A percentile compares a stretch with the other conserved stretches of the same genome.
Conservation (phyloP, 2,888 invertebrate species). For the Microctonus hyperodae region DNA sequence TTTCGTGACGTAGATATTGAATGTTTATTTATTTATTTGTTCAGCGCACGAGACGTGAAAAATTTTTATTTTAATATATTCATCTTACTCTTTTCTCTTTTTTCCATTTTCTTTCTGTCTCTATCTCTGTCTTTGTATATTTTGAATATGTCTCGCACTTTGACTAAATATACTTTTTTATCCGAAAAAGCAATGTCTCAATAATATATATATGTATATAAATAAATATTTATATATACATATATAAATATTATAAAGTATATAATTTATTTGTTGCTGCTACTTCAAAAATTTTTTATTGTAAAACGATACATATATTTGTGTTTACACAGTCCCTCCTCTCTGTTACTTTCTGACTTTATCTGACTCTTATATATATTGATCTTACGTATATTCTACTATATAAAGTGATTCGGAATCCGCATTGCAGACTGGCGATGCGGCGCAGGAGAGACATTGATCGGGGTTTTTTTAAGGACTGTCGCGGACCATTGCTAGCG, state of each 20-base stretch:
- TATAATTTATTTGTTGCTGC: constrained; percentile 62
- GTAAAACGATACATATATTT: not conserved
- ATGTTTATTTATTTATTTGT: constrained; percentile 27
- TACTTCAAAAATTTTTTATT: constrained; percentile 58
- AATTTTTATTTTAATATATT: constrained; percentile 26
- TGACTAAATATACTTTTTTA: not conserved
- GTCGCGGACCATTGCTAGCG: constrained; percentile 57
- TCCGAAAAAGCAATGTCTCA: not conserved
- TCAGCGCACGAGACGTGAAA: constrained; percentile 47
- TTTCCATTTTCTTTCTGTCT: constrained; percentile 12
- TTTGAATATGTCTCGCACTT: not conserved
- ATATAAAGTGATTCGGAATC: constrained; percentile 5
- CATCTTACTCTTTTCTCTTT: constrained; percentile 26
- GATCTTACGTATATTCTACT: constrained; percentile 28
- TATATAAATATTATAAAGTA: constrained; percentile 65
- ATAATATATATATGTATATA: constrained; percentile 40
- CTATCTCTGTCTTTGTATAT: constrained; percentile 22
- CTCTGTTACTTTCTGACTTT: constrained; percentile 33
- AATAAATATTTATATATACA: constrained; percentile 65
- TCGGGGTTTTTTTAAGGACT: constrained; percentile 49
- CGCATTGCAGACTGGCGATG: constrained; percentile 27
- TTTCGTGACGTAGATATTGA: constrained; percentile 25
- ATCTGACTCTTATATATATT: constrained; percentile 32
- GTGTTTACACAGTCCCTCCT: constrained; percentile 28
- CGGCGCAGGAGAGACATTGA: constrained; percentile 15